Percentiles rank a stretch among this genome's conserved stretches.
Conservation (phyloP, 2,888 invertebrate species). For the Dasysyrphus albostriatus region DNA sequence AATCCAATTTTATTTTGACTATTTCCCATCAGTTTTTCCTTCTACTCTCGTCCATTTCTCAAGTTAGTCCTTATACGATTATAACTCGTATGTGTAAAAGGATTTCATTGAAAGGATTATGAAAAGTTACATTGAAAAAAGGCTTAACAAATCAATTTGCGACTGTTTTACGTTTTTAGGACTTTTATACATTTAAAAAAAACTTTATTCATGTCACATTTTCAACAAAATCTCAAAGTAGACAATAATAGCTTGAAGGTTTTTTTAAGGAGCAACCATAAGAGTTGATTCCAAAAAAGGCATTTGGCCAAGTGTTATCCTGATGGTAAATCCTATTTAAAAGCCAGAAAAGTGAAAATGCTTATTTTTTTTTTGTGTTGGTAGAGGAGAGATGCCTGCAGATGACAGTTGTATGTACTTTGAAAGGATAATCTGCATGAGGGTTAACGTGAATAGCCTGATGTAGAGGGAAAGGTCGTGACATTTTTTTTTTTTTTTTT, state of each 20-base stretch:
- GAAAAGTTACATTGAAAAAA: conserved; percentile 70
- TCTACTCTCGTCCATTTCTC: not conserved
- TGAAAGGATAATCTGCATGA: conserved; percentile 15
- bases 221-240: conserved; percentile 44
- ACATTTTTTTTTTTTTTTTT: too few relatives aligned
- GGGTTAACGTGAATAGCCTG: not conserved
- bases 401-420: conserved; percentile 41
- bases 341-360: conserved; percentile 53
- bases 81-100: conserved; percentile 69
- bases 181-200: conserved; percentile 23
- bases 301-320: conserved; percentile 65
- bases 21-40: conserved; percentile 18
- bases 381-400: conserved; percentile 7
- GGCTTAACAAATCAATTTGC: conserved; percentile 72
- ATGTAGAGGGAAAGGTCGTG: not conserved
- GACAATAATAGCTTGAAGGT: conserved; percentile 55
- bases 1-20: conserved; percentile 68
- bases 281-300: conserved; percentile 40
- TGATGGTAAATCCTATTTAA: conserved; percentile 66
- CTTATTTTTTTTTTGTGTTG: not conserved
- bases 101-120: conserved; percentile 73
- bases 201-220: conserved; percentile 25
- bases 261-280: conserved; percentile 41
- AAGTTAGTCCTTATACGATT: conserved; percentile 27
- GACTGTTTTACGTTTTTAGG: conserved; percentile 44